phyloP scores from a whole-genome alignment of 2,797 vertebrate species.

The Acipenser ruthenus region DNA sequence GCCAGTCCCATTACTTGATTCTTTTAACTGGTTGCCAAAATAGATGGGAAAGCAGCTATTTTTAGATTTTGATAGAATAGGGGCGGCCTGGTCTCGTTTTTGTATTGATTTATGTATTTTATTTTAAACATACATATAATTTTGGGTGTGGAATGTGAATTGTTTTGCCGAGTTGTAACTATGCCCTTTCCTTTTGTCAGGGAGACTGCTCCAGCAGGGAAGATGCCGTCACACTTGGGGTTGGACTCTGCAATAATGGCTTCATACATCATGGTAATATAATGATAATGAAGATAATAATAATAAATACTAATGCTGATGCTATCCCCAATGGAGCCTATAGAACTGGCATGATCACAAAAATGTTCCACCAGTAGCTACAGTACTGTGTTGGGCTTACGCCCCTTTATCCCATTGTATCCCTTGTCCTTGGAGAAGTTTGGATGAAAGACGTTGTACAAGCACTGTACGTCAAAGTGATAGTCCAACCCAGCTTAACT shows the following conservation, averaged over 20 bases:
- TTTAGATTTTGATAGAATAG: not conserved
- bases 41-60: not conserved
- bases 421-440: too few relatives aligned
- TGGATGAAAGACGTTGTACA: too few relatives aligned
- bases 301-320: too few relatives aligned
- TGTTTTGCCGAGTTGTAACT: conserved; percentile 23
- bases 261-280: conserved; percentile 96
- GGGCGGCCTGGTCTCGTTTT: conserved; percentile 13
- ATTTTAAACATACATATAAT: not conserved
- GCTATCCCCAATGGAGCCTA: too few relatives aligned
- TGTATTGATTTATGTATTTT: conserved; percentile 15
- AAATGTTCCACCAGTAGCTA: too few relatives aligned
- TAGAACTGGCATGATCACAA: too few relatives aligned
- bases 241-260: conserved; percentile 94
- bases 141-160: conserved; percentile 17
- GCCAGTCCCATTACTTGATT: too few relatives aligned
- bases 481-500: not conserved
- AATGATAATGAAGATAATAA: not conserved
- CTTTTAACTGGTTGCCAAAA: too few relatives aligned
- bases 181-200: conserved; percentile 56
- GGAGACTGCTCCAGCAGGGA: conserved; percentile 91
- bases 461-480: too few relatives aligned
- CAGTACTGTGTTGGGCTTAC: too few relatives aligned
- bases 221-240: conserved; percentile 87
- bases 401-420: too few relatives aligned